These are phyloP conservation scores for Sebastes oblongus DNA, from an alignment of 2,797 vertebrate species.

Conservation along the genomic window DNA sequence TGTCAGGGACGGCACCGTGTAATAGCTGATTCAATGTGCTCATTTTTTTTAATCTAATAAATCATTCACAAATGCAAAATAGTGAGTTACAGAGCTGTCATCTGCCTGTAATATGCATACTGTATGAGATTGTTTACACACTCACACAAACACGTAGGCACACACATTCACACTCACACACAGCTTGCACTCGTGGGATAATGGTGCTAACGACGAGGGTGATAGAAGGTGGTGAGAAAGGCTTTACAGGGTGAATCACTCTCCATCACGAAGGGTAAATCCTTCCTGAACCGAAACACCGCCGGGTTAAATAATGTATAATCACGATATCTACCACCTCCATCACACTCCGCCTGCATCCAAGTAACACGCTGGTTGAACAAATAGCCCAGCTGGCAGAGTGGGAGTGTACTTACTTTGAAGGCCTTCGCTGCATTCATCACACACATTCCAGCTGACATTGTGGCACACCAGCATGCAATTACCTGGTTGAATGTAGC, in stretches of 20 bases:
- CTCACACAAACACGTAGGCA: neutral
- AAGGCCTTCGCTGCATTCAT: slow-evolving; percentile 69
- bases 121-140: neutral
- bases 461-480: slow-evolving; percentile 44
- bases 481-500: slow-evolving; percentile 58
- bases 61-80: slow-evolving; percentile 34
- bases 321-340: slow-evolving; percentile 59
- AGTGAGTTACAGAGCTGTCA: neutral
- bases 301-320: slow-evolving; percentile 43
- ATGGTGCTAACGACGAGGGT: slow-evolving; percentile 37
- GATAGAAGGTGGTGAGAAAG: slow-evolving; percentile 53
- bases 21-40: slow-evolving; percentile 14
- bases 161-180: neutral
- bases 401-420: slow-evolving; percentile 72
- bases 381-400: slow-evolving; percentile 72
- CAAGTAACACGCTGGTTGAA: slow-evolving; percentile 68
- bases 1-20: slow-evolving; percentile 21
- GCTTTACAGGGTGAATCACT: slow-evolving; percentile 59
- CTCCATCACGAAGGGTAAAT: slow-evolving; percentile 33
- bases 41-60: slow-evolving; percentile 25
- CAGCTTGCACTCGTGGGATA: slow-evolving; percentile 40
- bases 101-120: neutral
- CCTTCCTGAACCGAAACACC: slow-evolving; percentile 28
- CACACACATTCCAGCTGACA: slow-evolving; percentile 63
- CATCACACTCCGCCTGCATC: slow-evolving; percentile 64